Percentiles rank a stretch among this genome's conserved stretches.
These are phyloP conservation scores for Drosophila cyrtoloma DNA, from an alignment of 2,888 invertebrate genomes.

Conservation along the genomic window DNA sequence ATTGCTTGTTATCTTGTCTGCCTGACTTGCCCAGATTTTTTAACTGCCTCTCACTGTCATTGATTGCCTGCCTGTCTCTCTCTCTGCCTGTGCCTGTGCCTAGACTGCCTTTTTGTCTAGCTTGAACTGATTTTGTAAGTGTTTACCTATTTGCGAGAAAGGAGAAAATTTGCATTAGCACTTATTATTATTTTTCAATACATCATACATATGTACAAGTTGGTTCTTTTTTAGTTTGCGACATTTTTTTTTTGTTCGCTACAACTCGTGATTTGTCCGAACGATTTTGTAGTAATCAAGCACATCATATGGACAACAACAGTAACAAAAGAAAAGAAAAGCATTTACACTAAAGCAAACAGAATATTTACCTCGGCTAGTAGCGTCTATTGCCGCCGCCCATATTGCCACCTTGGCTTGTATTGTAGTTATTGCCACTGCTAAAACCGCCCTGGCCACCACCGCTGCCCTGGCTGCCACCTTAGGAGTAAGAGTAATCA, in stretches of 20 bases:
- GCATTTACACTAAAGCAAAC: neutral
- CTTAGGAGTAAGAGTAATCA: slow-evolving; percentile 29
- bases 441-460: slow-evolving; percentile 67
- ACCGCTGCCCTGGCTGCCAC: slow-evolving; percentile 71
- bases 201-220: slow-evolving; percentile 34
- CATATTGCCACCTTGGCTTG: slow-evolving; percentile 79
- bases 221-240: slow-evolving; percentile 32
- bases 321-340: neutral
- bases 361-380: slow-evolving; percentile 75
- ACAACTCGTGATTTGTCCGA: slow-evolving; percentile 33
- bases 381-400: slow-evolving; percentile 83
- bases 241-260: slow-evolving; percentile 7
- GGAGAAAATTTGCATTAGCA: slow-evolving; percentile 80
- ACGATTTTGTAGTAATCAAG: slow-evolving; percentile 34
- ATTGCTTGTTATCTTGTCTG: slow-evolving; percentile 59
- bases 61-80: slow-evolving; percentile 57
- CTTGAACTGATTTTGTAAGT: slow-evolving; percentile 80
- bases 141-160: slow-evolving; percentile 83
- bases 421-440: slow-evolving; percentile 80
- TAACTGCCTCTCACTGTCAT: slow-evolving; percentile 68
- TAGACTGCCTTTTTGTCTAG: slow-evolving; percentile 79
- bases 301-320: slow-evolving; percentile 16
- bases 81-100: slow-evolving; percentile 67
- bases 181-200: slow-evolving; percentile 33
- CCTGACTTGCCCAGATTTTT: slow-evolving; percentile 61